Evolutionary conservation across 2,888 invertebrate species (phyloP).

Genomic region (Oxyscelio sp.): DNA sequence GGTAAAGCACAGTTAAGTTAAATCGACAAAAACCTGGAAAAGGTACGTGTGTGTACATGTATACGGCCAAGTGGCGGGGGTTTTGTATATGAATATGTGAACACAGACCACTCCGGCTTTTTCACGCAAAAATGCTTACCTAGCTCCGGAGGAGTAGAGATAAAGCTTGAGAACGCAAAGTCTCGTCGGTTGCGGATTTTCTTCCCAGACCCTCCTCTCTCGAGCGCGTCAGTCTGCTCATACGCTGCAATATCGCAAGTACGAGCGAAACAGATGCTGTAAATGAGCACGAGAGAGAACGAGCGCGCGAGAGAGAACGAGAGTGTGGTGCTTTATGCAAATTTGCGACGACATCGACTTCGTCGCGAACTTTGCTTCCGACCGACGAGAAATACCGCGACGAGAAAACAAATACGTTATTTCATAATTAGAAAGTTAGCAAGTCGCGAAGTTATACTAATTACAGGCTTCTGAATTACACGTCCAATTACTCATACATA

Average conservation of each 20-base stretch:
- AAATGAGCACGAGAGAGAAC: too few species aligned
- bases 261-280: too few species aligned
- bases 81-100: slow-evolving; percentile 79
- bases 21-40: slow-evolving; percentile 56
- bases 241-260: slow-evolving; percentile 56
- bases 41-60: slow-evolving; percentile 27
- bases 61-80: not conserved
- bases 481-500: slow-evolving; percentile 67
- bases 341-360: slow-evolving; percentile 64
- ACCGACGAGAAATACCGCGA: slow-evolving; percentile 50
- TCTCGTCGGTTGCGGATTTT: slow-evolving; percentile 73
- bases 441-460: slow-evolving; percentile 68
- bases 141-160: slow-evolving; percentile 77
- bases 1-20: slow-evolving; percentile 53
- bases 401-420: slow-evolving; percentile 69
- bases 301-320: too few species aligned
- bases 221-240: slow-evolving; percentile 44
- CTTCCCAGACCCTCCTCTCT: slow-evolving; percentile 46
- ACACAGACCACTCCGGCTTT: slow-evolving; percentile 79
- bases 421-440: slow-evolving; percentile 68
- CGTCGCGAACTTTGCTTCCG: slow-evolving; percentile 63
- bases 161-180: slow-evolving; percentile 70
- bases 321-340: slow-evolving; percentile 53
- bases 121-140: slow-evolving; percentile 85
- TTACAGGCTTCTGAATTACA: slow-evolving; percentile 65